A percentile compares a stretch with the other conserved stretches of the same genome.
Evolutionary conservation across 2,888 invertebrate genomes (phyloP).

Genomic region (Orgyia antiqua): DNA sequence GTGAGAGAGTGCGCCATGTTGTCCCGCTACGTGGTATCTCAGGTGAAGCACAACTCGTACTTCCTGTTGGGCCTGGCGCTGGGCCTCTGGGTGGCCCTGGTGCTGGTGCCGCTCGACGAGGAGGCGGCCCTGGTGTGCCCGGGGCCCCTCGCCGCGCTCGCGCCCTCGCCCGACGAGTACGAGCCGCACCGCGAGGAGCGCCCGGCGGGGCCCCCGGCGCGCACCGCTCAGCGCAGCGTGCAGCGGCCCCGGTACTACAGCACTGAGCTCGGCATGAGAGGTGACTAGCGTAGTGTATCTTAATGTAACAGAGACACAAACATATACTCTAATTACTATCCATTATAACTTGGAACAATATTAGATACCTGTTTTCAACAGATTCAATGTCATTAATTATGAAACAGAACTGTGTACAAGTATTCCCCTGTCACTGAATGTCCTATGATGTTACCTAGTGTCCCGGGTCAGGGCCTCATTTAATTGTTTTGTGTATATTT

Average conservation of each 20-base stretch:
- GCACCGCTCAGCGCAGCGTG: constrained; percentile 66
- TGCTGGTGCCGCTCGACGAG: constrained; percentile 66
- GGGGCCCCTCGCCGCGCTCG: constrained; percentile 14
- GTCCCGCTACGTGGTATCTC: constrained; percentile 65
- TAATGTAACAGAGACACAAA: no score
- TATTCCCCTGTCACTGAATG: no score
- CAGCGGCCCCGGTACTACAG: constrained; percentile 95
- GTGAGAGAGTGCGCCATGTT: constrained; percentile 41
- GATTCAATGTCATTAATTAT: no score
- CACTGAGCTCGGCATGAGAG: constrained; percentile 94
- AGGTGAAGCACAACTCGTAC: constrained; percentile 77
- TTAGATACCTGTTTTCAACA: no score
- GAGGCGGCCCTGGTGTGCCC: constrained; percentile 28
- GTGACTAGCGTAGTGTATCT: no score
- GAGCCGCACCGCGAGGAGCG: constrained; percentile 60
- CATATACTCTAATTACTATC: no score
- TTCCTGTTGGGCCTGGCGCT: constrained; percentile 75
- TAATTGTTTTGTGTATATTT: no score
- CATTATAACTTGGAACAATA: no score
- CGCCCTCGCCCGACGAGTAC: constrained; percentile 42
- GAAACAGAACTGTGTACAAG: no score
- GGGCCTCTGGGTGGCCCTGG: constrained; percentile 76
- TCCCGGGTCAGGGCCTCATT: no score
- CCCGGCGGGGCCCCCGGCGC: constrained; percentile 38
- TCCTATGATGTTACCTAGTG: no score